These are phyloP conservation scores for Drosophila pandora DNA, from an alignment of 1,140 invertebrate species.

Conservation along the genomic window DNA sequence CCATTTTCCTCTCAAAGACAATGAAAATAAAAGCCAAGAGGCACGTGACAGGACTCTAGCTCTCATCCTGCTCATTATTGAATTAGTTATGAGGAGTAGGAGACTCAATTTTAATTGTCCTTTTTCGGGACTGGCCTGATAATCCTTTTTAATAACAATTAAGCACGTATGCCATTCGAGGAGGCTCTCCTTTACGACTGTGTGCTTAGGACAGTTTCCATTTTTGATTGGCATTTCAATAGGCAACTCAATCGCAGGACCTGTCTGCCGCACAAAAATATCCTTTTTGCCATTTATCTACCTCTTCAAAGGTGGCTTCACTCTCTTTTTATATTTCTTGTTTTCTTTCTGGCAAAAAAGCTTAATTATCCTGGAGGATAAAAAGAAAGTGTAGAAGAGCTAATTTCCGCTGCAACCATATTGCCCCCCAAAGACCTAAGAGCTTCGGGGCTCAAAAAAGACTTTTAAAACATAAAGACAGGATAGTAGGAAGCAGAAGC, in stretches of 20 bases:
- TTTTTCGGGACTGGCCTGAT: constrained; percentile 29
- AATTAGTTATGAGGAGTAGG: constrained; percentile 61
- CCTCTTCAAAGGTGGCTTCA: constrained; percentile 17
- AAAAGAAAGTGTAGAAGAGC: constrained; percentile 16
- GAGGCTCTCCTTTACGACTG: neutral
- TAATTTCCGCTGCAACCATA: constrained; percentile 40
- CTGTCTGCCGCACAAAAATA: constrained; percentile 66
- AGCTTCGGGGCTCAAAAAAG: constrained; percentile 23
- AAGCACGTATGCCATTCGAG: constrained; percentile 60
- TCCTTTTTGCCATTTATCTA: neutral
- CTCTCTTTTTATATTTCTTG: neutral
- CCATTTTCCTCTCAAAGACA: constrained; percentile 33
- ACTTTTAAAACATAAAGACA: constrained; percentile 21
- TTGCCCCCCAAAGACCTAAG: constrained; percentile 21
- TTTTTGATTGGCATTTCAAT: constrained; percentile 69
- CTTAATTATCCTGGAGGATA: constrained; percentile 55
- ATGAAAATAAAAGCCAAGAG: constrained; percentile 69
- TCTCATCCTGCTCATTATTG: constrained; percentile 68
- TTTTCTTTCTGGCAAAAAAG: constrained; percentile 20
- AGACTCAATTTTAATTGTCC: constrained; percentile 59
- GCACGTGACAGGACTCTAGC: constrained; percentile 71
- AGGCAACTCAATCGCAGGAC: constrained; percentile 46
- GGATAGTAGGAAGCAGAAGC: neutral
- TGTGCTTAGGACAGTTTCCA: constrained; percentile 49
- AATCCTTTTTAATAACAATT: constrained; percentile 65